Conservation (phyloP, 2,797 vertebrate species). For the Hoplostethus atlanticus region DNA sequence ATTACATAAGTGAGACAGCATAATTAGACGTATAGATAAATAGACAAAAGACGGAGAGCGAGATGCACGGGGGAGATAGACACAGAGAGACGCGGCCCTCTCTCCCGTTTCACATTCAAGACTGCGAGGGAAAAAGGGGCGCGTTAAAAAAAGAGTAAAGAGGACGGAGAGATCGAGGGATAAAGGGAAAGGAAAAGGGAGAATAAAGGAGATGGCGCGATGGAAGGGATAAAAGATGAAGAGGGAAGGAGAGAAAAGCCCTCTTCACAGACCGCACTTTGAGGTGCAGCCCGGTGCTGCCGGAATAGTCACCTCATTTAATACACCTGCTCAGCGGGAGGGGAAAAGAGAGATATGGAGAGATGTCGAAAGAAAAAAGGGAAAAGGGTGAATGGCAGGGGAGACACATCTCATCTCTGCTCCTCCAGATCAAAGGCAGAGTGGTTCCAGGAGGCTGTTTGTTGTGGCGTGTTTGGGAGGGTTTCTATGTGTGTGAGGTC, state of each 20-base stretch:
- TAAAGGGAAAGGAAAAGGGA: slow-evolving; percentile 59
- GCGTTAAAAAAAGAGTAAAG: slow-evolving; percentile 65
- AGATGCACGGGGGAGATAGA: slow-evolving; percentile 67
- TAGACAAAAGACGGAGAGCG: slow-evolving; percentile 71
- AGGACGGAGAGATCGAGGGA: slow-evolving; percentile 54
- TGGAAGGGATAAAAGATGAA: slow-evolving; percentile 76
- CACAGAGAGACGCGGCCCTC: slow-evolving; percentile 49
- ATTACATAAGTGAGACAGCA: slow-evolving; percentile 85
- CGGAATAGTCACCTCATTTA: slow-evolving; percentile 78
- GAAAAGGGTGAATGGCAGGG: slow-evolving; percentile 63
- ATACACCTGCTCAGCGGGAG: slow-evolving; percentile 77
- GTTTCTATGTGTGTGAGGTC: slow-evolving; percentile 58
- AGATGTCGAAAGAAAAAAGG: slow-evolving; percentile 56
- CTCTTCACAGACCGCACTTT: slow-evolving; percentile 78
- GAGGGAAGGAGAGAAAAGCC: slow-evolving; percentile 74
- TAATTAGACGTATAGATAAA: slow-evolving; percentile 84
- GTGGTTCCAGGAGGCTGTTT: slow-evolving; percentile 70
- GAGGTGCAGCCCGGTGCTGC: slow-evolving; percentile 73
- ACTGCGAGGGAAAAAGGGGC: slow-evolving; percentile 47
- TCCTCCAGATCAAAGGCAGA: slow-evolving; percentile 77
- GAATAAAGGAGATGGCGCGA: slow-evolving; percentile 65
- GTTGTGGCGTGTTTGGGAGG: slow-evolving; percentile 74
- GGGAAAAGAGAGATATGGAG: slow-evolving; percentile 61
- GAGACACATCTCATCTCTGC: slow-evolving; percentile 63
- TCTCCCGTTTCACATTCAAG: slow-evolving; percentile 64